A percentile compares a stretch with the other conserved stretches of the same genome.
Evolutionary conservation across 2,113 vertebrate genomes (phyloP).

Genomic region (Brachypodius melanocephalos): DNA sequence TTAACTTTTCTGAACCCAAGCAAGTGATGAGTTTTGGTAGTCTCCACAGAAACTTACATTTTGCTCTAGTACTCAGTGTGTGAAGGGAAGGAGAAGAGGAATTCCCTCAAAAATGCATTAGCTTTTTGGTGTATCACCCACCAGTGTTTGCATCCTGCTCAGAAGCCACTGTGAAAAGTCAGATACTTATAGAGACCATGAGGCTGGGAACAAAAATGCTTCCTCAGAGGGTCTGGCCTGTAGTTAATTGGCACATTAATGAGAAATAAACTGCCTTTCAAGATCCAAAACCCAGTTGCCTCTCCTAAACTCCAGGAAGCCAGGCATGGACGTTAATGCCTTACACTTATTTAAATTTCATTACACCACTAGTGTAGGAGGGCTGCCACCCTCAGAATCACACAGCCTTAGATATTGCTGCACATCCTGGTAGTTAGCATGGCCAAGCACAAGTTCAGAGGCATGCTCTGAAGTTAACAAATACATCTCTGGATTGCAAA

Average conservation of each 20-base stretch:
- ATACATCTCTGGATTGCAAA: not conserved
- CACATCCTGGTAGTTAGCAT: not conserved
- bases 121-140: not conserved
- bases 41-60: not conserved
- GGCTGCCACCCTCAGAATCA: not conserved
- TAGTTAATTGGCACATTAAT: not conserved
- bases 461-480: slow-evolving; percentile 38
- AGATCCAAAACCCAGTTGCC: not conserved
- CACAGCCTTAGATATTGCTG: not conserved
- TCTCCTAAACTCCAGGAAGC: not conserved
- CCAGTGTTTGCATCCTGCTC: not conserved
- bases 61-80: not conserved
- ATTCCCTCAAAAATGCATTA: not conserved
- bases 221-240: not conserved
- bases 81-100: not conserved
- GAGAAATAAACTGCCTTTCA: not conserved
- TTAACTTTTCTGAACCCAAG: not conserved
- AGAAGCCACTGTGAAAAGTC: not conserved
- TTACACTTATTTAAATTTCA: not conserved
- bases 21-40: not conserved
- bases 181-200: not conserved
- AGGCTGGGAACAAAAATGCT: not conserved
- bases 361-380: not conserved
- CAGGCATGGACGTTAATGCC: not conserved
- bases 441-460: slow-evolving; percentile 23